Evolutionary conservation across 2,888 invertebrate genomes (phyloP).

Genomic region (Diadegma fenestrale): DNA sequence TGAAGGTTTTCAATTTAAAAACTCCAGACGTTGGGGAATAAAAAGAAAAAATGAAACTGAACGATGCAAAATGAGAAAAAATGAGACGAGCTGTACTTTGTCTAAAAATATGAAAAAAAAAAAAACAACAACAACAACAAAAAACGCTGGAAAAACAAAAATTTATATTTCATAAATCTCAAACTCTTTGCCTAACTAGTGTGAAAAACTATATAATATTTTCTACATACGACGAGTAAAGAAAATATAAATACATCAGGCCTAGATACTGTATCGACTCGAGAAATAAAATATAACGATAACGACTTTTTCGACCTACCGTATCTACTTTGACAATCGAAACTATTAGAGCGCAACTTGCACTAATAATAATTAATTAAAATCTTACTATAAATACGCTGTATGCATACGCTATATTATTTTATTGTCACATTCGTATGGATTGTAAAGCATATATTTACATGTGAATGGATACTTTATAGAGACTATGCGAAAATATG

Average conservation of each 20-base stretch:
- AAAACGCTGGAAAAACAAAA: conserved; percentile 9
- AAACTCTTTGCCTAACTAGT: conserved; percentile 67
- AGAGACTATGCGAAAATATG: conserved; percentile 28
- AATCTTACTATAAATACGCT: conserved; percentile 47
- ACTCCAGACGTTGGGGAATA: conserved; percentile 4
- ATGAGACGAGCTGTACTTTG: conserved; percentile 28
- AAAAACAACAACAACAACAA: neutral
- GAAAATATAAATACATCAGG: conserved; percentile 45
- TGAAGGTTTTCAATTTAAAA: conserved; percentile 59
- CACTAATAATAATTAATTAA: conserved; percentile 55
- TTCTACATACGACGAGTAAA: conserved; percentile 68
- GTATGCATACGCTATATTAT: conserved; percentile 39
- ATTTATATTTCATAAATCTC: conserved; percentile 24
- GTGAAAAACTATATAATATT: conserved; percentile 67
- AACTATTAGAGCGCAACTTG: conserved; percentile 68
- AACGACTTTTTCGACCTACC: conserved; percentile 64
- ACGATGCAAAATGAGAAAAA: neutral
- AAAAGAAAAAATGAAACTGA: conserved; percentile 15
- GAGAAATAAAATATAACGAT: conserved; percentile 38
- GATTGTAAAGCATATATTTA: conserved; percentile 48
- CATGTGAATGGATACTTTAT: conserved; percentile 58
- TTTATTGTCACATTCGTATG: conserved; percentile 39
- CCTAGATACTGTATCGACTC: conserved; percentile 58
- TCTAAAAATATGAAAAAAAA: conserved; percentile 13
- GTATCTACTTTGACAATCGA: conserved; percentile 82